Evolutionary conservation across 2,888 invertebrate species (phyloP).

Genomic region (Noctua comes): DNA sequence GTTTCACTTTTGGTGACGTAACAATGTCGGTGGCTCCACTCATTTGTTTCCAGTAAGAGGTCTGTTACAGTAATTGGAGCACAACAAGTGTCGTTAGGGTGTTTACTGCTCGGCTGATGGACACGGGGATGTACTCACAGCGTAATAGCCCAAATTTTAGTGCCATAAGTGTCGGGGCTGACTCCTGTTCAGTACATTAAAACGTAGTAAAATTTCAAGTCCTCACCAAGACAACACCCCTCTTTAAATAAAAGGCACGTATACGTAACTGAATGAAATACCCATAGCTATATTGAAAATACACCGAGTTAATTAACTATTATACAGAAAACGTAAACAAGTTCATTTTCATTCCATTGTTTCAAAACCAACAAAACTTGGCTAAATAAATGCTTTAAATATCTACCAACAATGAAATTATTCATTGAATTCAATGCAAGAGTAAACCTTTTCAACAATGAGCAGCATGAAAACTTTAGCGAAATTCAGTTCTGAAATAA

Average conservation of each 20-base stretch:
- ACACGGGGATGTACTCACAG: conserved; percentile 46
- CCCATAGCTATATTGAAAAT: conserved; percentile 39
- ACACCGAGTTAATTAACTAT: conserved; percentile 48
- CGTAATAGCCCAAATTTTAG: conserved; percentile 49
- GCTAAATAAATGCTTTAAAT: conserved; percentile 62
- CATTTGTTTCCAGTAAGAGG: conserved; percentile 60
- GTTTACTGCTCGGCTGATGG: conserved; percentile 68
- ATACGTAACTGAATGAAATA: conserved; percentile 3
- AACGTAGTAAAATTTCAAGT: conserved; percentile 18
- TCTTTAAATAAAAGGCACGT: conserved; percentile 19
- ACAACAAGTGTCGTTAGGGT: conserved; percentile 71
- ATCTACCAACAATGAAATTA: conserved; percentile 68
- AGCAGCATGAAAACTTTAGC: conserved; percentile 47
- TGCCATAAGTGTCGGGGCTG: conserved; percentile 27
- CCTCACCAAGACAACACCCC: neutral
- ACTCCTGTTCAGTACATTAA: conserved; percentile 36
- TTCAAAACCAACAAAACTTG: conserved; percentile 67
- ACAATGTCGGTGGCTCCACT: conserved; percentile 57
- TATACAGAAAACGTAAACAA: conserved; percentile 46
- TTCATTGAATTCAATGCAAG: conserved; percentile 66
- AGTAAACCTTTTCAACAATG: conserved; percentile 61
- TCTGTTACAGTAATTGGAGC: conserved; percentile 65
- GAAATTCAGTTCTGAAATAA: conserved; percentile 52
- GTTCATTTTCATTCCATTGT: conserved; percentile 67
- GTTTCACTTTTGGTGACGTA: conserved; percentile 69